These are phyloP conservation scores for Euborellia annulipes DNA, from an alignment of 1,140 invertebrate genomes.

Conservation along the genomic window DNA sequence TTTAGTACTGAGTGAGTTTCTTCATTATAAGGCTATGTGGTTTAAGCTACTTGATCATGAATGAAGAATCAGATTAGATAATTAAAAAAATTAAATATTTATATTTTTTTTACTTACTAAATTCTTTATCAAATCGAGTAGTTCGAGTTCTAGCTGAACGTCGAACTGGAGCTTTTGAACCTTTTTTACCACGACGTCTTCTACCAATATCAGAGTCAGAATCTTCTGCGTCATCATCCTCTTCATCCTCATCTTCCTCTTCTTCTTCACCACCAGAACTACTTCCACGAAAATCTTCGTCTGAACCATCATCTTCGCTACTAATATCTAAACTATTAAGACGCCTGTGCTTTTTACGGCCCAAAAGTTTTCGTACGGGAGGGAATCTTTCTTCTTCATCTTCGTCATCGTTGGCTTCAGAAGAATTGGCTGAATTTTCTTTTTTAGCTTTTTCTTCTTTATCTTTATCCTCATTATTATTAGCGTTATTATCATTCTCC, in stretches of 20 bases:
- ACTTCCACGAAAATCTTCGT: constrained; percentile 72
- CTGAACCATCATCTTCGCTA: constrained; percentile 64
- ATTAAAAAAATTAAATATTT: too few species aligned
- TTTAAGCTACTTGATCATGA: too few species aligned
- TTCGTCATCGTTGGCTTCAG: constrained; percentile 16
- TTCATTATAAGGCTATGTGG: too few species aligned
- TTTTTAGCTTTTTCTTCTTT: constrained; percentile 20
- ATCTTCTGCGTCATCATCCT: constrained; percentile 41
- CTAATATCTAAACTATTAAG: constrained; percentile 66
- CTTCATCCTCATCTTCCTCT: constrained; percentile 35
- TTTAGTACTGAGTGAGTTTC: too few species aligned
- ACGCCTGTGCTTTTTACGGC: constrained; percentile 51
- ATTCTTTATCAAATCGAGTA: constrained; percentile 39
- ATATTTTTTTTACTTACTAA: too few species aligned
- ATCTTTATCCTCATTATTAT: constrained; percentile 25
- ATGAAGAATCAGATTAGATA: too few species aligned
- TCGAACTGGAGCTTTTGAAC: constrained; percentile 29
- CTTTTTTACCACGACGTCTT: constrained; percentile 25
- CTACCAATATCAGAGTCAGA: constrained; percentile 21
- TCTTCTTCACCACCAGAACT: constrained; percentile 39
- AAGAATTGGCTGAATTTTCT: constrained; percentile 21
- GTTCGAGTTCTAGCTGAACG: constrained; percentile 38
- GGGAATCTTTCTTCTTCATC: constrained; percentile 14
- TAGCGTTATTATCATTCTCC: constrained; percentile 25
- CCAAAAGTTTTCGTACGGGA: constrained; percentile 16